Conservation (phyloP, 1,140 invertebrate species). For the Orussus abietinus region DNA sequence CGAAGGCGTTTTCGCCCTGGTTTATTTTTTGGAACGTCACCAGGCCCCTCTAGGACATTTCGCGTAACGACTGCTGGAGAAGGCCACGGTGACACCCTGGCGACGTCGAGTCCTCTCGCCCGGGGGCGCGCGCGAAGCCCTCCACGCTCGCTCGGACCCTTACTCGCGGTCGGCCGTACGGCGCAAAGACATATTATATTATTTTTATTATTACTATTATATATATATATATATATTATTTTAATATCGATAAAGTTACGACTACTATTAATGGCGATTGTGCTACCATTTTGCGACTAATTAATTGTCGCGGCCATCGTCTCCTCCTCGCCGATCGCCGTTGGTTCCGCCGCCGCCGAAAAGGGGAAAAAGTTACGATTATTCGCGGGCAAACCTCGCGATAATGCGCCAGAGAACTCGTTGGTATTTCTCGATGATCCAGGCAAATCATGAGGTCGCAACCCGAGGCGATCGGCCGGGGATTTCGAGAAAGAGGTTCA, state of each 20-base stretch:
- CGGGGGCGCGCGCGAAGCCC: no score
- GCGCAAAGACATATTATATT: constrained; percentile 36
- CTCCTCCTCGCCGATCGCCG: no score
- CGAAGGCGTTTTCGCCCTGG: no score
- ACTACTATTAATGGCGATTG: constrained; percentile 14
- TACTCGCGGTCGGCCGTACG: constrained; percentile 34
- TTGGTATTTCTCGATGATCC: constrained; percentile 41
- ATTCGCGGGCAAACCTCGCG: no score
- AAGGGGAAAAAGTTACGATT: no score
- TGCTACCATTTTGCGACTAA: constrained; percentile 22
- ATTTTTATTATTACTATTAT: constrained; percentile 27
- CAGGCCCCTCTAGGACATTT: no score
- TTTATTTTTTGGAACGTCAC: constrained; percentile 14
- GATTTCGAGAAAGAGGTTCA: no score
- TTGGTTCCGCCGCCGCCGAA: no score
- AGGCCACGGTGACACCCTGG: no score
- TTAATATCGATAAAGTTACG: constrained; percentile 28
- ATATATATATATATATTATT: constrained; percentile 26
- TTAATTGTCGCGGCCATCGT: constrained; percentile 11
- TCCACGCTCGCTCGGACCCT: neutral
- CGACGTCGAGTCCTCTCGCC: no score
- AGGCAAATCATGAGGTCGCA: constrained; percentile 28
- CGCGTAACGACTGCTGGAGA: no score
- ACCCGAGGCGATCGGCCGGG: constrained; percentile 20
- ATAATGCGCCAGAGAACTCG: constrained; percentile 32